Base-by-base conservation (phyloP, 2,888 invertebrate genomes). In the Cephus pulcher region DNA sequence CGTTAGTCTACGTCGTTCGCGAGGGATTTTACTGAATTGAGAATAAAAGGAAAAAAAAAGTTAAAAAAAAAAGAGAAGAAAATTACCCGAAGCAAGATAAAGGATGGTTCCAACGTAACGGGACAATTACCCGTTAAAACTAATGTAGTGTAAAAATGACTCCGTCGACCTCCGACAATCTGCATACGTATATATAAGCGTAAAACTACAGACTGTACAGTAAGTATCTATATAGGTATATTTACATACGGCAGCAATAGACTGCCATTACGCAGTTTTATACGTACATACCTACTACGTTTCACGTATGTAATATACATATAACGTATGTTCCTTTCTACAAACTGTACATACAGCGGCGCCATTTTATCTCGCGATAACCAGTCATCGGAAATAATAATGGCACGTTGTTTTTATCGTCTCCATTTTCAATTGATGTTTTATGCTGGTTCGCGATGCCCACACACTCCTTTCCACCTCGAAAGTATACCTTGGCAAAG, bases 61-160 rank as follows among this genome's bases (percentile, higher is more conserved):
- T 15, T 23, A 11, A 15, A 11, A 71, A 71, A 71, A 71, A 34
- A 1, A 33, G 71, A 33, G 11, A 71, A 32, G 71, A 71, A 71
- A 33, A 33, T 34, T 15, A 15, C 71, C 34, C 30, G 30, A 71
- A 71, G 33, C 34, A 34, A 33, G 71, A 71, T 32, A 71, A 33
- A 33, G 71, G 71, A 11, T 23, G 33, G 71, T 71, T 23, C 30
- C 34, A 56, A 56, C 56, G 23, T 56, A 56, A 56, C 23, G 34
- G 56, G 56, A 56, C 56, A 56, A 56, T 56, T 56, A 56, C 56
- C 75, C 80, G 80, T 78, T 78, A 79, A 79, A 80, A 81, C 80
- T 81, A 82, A 82, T 81, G 82, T 80, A 79, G 78, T 80, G 82
- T 81, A 78, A 80, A 82, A 81, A 80, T 81, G 81, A 81, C 81